Evolutionary conservation across 2,888 invertebrate genomes (phyloP), one percentile per base, ranked within the genome.

Genomic region (Synergus itoensis): DNA sequence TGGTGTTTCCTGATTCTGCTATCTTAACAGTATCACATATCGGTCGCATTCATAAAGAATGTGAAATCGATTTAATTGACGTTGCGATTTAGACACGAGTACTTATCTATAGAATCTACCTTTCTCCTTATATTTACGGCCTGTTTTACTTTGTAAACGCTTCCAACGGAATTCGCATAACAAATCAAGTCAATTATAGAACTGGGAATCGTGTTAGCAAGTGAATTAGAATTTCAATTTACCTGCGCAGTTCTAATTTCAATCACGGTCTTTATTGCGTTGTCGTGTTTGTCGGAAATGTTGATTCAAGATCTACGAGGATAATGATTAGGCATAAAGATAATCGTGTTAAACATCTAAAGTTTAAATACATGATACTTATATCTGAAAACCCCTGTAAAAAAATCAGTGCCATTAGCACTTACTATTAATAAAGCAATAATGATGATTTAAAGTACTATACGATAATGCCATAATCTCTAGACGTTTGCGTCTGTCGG

Each of bases 71-170:
- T 69, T 69, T 48, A 69, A 69, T 48, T 69, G 69, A 69, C 69
- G 21, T 69, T 48, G 45, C 69, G 69, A 69, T 69, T 69, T 69
- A 69, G 69, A 48, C 69, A 69, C 69, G 36, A 69, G 69, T 48
- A 48, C 69, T 69, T 69, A 69, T 69, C 69, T 69, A 48, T 69
- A 69, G 69, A 69, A 69, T 69, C 69, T 69, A 69, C 69, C 69
- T 69, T 69, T 69, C 69, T 67, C 67, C 67, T 67, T 11, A 43
- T 48, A 69, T 69, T 69, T 69, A 69, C 69, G 28, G 69, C 48
- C 69, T 69, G 48, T 69, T 69, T 69, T 69, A 28, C 48, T 69
- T 69, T 36, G 69, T 45, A 7, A 48, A 28, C 48, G 69, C 69
- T 69, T 69, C 36, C 48, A 48, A 28, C 16, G n/a, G 48, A 69